These are phyloP conservation scores for Rhipidura dahli DNA, from an alignment of 2,113 vertebrate genomes.

Conservation along the genomic window DNA sequence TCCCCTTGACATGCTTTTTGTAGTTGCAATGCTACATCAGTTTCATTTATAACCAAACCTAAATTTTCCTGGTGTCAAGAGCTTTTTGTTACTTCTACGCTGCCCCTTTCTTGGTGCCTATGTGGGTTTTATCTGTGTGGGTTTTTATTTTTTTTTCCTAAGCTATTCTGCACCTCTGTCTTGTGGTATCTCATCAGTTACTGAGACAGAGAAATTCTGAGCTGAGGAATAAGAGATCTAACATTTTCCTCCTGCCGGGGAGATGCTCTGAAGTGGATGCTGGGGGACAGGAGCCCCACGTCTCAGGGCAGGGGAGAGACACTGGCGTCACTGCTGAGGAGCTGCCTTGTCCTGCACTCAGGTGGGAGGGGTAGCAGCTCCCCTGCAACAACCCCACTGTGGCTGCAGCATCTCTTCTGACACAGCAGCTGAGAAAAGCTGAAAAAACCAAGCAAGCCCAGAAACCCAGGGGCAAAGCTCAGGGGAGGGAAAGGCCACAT, in stretches of 20 bases:
- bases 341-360: neutral
- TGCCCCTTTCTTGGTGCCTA: neutral
- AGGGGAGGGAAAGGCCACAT: neutral
- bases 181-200: neutral
- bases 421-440: neutral
- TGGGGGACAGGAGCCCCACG: neutral
- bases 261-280: neutral
- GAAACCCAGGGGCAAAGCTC: neutral
- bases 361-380: neutral
- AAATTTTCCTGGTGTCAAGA: neutral
- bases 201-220: neutral
- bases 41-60: neutral
- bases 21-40: neutral
- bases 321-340: accelerated
- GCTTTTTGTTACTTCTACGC: neutral
- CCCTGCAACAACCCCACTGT: accelerated
- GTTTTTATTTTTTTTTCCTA: neutral
- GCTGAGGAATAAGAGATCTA: neutral
- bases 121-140: neutral
- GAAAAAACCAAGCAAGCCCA: neutral
- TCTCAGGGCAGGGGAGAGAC: neutral
- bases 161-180: neutral
- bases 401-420: neutral
- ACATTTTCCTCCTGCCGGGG: neutral
- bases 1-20: neutral